Evolutionary conservation across 2,888 invertebrate species (phyloP).

Genomic region (Cryptops parisi): DNA sequence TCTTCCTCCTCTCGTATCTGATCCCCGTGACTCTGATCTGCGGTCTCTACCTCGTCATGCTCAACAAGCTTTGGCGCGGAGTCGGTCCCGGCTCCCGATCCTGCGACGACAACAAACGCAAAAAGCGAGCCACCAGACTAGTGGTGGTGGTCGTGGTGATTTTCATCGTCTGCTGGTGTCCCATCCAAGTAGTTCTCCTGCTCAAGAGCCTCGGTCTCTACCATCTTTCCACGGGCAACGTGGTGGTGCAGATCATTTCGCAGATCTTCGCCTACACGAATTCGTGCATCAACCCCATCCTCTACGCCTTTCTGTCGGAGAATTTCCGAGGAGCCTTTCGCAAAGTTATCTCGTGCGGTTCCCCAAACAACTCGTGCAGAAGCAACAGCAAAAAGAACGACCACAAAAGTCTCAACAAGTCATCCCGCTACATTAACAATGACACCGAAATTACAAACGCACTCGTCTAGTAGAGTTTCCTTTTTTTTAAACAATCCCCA

Average conservation of each 20-base stretch:
- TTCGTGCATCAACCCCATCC: slow-evolving; percentile 84
- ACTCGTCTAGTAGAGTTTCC: slow-evolving; percentile 2
- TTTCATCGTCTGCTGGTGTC: slow-evolving; percentile 88
- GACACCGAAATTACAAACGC: slow-evolving; percentile 11
- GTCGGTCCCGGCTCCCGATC: slow-evolving; percentile 57
- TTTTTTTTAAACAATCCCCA: no score
- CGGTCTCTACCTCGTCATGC: slow-evolving; percentile 75
- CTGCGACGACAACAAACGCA: slow-evolving; percentile 66
- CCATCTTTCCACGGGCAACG: slow-evolving; percentile 46
- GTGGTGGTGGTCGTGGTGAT: slow-evolving; percentile 81
- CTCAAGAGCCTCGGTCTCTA: slow-evolving; percentile 58
- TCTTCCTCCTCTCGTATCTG: slow-evolving; percentile 76
- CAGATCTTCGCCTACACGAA: slow-evolving; percentile 82
- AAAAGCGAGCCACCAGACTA: slow-evolving; percentile 79
- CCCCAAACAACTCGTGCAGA: slow-evolving; percentile 15
- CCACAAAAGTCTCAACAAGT: slow-evolving; percentile 10
- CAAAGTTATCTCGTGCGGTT: slow-evolving; percentile 28
- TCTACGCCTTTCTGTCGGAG: slow-evolving; percentile 87
- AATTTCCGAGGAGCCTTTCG: slow-evolving; percentile 82
- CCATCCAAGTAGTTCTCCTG: slow-evolving; percentile 73
- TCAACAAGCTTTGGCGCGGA: slow-evolving; percentile 70
- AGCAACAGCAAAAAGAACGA: slow-evolving; percentile 16
- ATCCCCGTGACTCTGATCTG: slow-evolving; percentile 74
- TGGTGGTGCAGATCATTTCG: slow-evolving; percentile 59
- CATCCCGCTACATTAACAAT: slow-evolving; percentile 11